Evolutionary conservation across 2,888 invertebrate genomes (phyloP).

Genomic region (Drosophila tripunctata): DNA sequence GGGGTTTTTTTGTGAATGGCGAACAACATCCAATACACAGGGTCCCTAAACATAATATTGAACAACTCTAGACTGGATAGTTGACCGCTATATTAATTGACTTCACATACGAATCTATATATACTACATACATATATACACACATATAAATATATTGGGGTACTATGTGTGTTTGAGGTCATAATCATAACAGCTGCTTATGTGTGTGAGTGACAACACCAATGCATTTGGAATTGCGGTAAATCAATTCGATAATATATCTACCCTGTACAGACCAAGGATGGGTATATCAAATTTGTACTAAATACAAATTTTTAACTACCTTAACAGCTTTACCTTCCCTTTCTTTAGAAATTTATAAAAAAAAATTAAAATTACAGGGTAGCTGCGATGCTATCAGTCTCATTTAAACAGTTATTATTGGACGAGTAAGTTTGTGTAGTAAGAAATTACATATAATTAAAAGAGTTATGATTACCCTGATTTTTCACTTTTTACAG

Average conservation of each 20-base stretch:
- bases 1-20: constrained; percentile 27
- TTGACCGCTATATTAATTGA: constrained; percentile 63
- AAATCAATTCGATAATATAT: constrained; percentile 42
- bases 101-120: constrained; percentile 12
- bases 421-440: too few species aligned
- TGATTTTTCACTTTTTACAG: background rate
- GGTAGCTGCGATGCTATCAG: background rate
- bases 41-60: constrained; percentile 23
- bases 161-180: background rate
- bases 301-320: too few species aligned
- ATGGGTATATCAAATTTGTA: background rate
- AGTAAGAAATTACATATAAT: too few species aligned
- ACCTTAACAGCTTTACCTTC: too few species aligned
- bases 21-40: constrained; percentile 10
- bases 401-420: background rate
- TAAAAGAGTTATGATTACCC: too few species aligned
- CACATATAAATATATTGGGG: too few species aligned
- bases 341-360: too few species aligned
- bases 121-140: background rate
- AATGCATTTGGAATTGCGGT: constrained; percentile 45
- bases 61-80: constrained; percentile 40
- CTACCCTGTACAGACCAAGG: background rate
- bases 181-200: constrained; percentile 12
- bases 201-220: constrained; percentile 9
- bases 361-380: too few species aligned